phyloP scores from a whole-genome alignment of 2,797 vertebrate species.

The Phaenicophaeus curvirostris region DNA sequence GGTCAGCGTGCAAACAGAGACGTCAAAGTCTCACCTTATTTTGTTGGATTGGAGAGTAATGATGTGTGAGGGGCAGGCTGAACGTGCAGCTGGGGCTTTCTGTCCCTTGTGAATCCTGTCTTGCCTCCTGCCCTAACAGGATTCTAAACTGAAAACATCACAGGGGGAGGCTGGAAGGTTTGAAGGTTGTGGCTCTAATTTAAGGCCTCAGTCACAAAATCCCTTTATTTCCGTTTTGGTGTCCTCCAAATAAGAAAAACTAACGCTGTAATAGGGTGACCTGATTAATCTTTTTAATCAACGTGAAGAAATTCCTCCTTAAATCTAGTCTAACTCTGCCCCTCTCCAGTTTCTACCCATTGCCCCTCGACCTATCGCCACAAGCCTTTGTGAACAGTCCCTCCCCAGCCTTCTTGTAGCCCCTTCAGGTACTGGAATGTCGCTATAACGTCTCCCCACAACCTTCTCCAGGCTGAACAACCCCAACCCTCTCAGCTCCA shows the following conservation, averaged over 20 bases:
- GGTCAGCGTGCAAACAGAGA: neutral
- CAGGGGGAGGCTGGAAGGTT: neutral
- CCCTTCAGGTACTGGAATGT: no score
- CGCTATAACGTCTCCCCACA: no score
- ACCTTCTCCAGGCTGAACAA: no score
- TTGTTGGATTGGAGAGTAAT: neutral
- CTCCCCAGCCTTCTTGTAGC: no score
- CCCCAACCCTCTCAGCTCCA: no score
- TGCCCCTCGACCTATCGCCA: no score
- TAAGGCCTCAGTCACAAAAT: conserved; percentile 2
- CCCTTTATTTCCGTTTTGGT: neutral
- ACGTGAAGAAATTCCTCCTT: no score
- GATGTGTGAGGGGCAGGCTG: neutral
- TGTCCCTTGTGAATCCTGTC: neutral
- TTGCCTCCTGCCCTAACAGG: neutral
- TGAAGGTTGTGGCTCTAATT: conserved; percentile 7
- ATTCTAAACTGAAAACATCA: neutral
- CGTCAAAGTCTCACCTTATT: neutral
- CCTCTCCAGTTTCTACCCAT: no score
- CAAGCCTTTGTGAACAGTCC: no score
- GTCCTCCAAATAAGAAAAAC: neutral
- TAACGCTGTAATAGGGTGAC: neutral
- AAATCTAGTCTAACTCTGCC: no score
- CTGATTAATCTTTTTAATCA: neutral
- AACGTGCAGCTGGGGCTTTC: neutral